Evolutionary conservation across 1,140 invertebrate genomes (phyloP), one percentile per base, ranked within the genome.

Genomic region (Solenopsis invicta): DNA sequence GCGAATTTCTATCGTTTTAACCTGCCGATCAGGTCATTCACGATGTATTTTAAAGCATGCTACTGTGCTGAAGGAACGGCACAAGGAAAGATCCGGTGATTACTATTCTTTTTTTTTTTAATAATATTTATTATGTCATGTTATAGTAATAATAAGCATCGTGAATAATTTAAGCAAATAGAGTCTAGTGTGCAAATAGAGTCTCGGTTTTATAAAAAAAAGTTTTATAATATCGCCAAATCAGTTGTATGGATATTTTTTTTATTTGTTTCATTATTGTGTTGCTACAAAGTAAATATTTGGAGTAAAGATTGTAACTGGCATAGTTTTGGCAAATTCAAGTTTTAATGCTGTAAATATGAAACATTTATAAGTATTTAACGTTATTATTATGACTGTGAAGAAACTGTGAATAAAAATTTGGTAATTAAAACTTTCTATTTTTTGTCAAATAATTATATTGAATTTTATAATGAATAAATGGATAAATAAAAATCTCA

Each of bases 261-360:
- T 45, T 71, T 81, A n/a, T 21, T 81, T 10, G 29, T 72, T 71
- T 81, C 24, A 72, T 52, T 72, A 81, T 72, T 54, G 66, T 81
- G 78, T 24, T 21, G 66, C 62, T 81, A 69, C 34, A 54, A 54
- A 54, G 13, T 80, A 80, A 1, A 66, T 81, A 56, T 45, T 71
- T 71, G 34, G 52, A 71, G 41, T 24, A 29, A 24, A n/a, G n/a
- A 72, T 81, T 81, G 66, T 21, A 81, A 81, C 21, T 56, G 78
- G 21, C 64, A 34, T 64, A 71, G 18, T 81, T 72, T 29, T 24
- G 13, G 29, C 4, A 13, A 81, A 18, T 72, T 81, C 21, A 29
- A 56, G 8, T 56, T 29, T 72, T 13, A 21, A 81, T 16, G 8
- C 18, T 29, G n/a, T n/a, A 13, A 13, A 54, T 21, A 16, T 24